Base-by-base conservation (phyloP, 2,888 invertebrate species). In the Psylliodes chrysocephalus region DNA sequence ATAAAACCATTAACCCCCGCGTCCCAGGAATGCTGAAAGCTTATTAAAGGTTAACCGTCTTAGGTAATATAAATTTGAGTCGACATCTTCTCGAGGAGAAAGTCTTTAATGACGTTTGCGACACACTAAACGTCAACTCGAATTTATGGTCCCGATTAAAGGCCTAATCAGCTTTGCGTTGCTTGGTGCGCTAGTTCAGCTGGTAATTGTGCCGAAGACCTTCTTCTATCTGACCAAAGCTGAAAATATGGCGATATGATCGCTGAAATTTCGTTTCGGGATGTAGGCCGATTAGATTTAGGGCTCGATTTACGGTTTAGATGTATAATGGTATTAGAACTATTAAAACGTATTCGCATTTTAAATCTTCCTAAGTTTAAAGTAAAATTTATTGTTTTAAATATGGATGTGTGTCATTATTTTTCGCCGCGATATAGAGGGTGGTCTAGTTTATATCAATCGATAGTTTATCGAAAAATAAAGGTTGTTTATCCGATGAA, bases 91-190 rank as follows among this genome's bases (percentile, higher is more conserved):
- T 25, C 57, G 42, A 35, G 25, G 47, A 57, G 57, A 57, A 57
- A 57, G 33, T 57, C 57, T 57, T 22, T 57, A 57, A 57, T 49
- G 57, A 57, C 57, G 35, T 57, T 57, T 57, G 57, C 57, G 57
- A 57, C 57, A 57, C 57, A 57, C 19, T 57, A 47, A 57, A 57
- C 14, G 57, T 57, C 57, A 49, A 49, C 14, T 57, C 18, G 12
- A 57, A 57, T 57, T 57, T 57, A 57, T 38, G 47, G 22, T 30
- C 33, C n/a, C 47, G 57, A 57, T 57, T 57, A 57, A n/a, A 12
- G 8, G 30, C 22, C 19, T 57, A 57, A 57, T 57, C 57, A 47
- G 57, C 47, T 57, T 47, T 57, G 6, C 18, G 46, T 54, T 46
- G 8, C n/a, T n/a, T n/a, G n/a, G n/a, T n/a, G n/a, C n/a, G n/a